These are phyloP conservation scores for Taphrorychus bicolor DNA, from an alignment of 2,888 invertebrate genomes.

Conservation along the genomic window DNA sequence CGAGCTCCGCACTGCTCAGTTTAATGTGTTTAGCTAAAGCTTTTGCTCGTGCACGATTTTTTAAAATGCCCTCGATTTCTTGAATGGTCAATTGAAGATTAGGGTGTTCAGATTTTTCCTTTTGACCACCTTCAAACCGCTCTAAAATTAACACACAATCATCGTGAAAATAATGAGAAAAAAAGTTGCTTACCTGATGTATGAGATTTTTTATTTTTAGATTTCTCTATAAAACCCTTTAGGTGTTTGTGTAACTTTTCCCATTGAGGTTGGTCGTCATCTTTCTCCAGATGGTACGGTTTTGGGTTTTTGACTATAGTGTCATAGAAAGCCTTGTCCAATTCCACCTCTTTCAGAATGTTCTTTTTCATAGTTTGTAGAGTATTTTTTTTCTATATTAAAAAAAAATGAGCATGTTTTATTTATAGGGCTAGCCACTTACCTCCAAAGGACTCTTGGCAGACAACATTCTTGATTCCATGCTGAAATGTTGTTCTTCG, in stretches of 20 bases:
- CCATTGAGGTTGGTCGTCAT: conserved; percentile 4
- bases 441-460: background rate
- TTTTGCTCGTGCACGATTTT: conserved; percentile 50
- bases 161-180: background rate
- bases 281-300: no score
- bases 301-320: conserved; percentile 18
- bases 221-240: conserved; percentile 16
- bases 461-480: conserved; percentile 14
- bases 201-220: no score
- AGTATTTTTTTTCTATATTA: conserved; percentile 10
- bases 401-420: background rate
- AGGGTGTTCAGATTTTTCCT: background rate
- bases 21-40: conserved; percentile 49
- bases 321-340: conserved; percentile 51
- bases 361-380: conserved; percentile 25
- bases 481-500: conserved; percentile 9
- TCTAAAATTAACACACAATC: background rate
- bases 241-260: conserved; percentile 18
- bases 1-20: conserved; percentile 52
- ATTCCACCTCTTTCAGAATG: conserved; percentile 51
- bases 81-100: conserved; percentile 35
- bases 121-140: background rate
- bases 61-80: conserved; percentile 52
- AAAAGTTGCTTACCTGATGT: background rate
- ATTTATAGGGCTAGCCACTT: no score